phyloP scores from a whole-genome alignment of 2,113 vertebrate genomes.

The Dryoscopus gambensis region DNA sequence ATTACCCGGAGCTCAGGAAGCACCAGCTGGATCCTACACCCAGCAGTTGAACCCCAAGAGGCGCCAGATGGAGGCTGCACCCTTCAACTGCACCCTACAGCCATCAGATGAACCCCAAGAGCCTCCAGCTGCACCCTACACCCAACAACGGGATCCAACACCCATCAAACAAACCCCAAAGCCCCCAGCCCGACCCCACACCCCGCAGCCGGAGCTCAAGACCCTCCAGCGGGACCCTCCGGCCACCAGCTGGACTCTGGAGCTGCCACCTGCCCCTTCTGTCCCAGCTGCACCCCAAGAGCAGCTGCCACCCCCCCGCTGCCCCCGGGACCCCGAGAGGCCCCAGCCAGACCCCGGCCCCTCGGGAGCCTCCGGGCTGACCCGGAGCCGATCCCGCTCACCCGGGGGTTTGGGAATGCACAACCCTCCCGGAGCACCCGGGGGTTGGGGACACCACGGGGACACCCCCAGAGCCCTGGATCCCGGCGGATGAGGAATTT shows the following conservation, averaged over 20 bases:
- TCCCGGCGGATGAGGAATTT: fast-evolving
- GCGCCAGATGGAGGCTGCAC: fast-evolving
- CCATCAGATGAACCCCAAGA: not conserved
- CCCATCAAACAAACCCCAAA: not conserved
- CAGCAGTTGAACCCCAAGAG: not conserved
- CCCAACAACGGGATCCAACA: fast-evolving
- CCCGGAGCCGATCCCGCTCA: not conserved
- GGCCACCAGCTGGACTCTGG: not conserved
- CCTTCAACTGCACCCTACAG: not conserved
- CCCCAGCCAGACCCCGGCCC: not conserved
- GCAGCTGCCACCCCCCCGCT: not conserved
- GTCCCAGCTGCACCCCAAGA: not conserved
- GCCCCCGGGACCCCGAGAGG: not conserved
- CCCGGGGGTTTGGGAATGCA: not conserved
- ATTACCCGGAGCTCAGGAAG: not conserved
- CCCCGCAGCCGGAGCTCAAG: not conserved
- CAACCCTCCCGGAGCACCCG: fast-evolving
- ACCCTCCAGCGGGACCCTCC: not conserved
- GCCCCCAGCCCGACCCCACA: not conserved
- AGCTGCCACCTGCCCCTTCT: not conserved
- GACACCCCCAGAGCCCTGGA: not conserved
- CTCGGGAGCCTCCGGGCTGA: not conserved
- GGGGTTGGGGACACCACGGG: fast-evolving
- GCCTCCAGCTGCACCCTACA: fast-evolving
- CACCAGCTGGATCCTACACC: not conserved